Base-by-base conservation (phyloP, 1,140 invertebrate species). In the Magallana ariakensis region DNA sequence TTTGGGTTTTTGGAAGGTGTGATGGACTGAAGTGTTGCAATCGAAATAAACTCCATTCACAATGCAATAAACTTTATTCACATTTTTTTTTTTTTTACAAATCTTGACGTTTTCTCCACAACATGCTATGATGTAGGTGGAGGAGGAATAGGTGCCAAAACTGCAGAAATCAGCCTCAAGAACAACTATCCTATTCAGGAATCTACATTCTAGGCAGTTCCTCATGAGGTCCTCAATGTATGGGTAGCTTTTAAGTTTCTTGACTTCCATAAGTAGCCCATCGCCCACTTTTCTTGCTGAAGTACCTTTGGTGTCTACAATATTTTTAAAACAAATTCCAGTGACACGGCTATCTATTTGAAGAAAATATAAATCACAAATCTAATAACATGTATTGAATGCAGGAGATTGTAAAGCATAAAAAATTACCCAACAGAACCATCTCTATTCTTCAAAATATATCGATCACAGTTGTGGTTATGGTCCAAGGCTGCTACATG, bases 131-230 rank as follows among this genome's bases (percentile, higher is more conserved):
- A 9, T 11, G 85, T 86, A 33, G 85, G 75, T 58, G 85, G 85
- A 26, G 82, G 86, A 55, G 81, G 81, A 33, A 87, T 55, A 22
- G 86, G 62, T 26, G 86, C 86, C 26, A 87, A 26, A 46, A 66
- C 57, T n/a, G 46, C 15, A 4, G 86, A 87, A 16, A 84, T 87
- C 82, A 26, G 62, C 54, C 10, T n/a, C 80, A 11, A 87, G 22
- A 13, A n/a, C 54, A 10, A n/a, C n/a, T n/a, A n/a, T n/a, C n/a
- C n/a, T n/a, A n/a, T n/a, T n/a, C n/a, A n/a, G n/a, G n/a, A n/a
- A n/a, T n/a, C n/a, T n/a, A n/a, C n/a, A n/a, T 11, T 26, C 11
- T 1, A 85, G 7, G 22, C 80, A 82, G n/a, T 1, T 53, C 55
- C 75, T 80, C 54, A 84, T 46, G 1, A 87, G 8, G 60, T 66